Base-by-base conservation (phyloP, 2,113 vertebrate genomes). In the Phaethornis superciliosus region DNA sequence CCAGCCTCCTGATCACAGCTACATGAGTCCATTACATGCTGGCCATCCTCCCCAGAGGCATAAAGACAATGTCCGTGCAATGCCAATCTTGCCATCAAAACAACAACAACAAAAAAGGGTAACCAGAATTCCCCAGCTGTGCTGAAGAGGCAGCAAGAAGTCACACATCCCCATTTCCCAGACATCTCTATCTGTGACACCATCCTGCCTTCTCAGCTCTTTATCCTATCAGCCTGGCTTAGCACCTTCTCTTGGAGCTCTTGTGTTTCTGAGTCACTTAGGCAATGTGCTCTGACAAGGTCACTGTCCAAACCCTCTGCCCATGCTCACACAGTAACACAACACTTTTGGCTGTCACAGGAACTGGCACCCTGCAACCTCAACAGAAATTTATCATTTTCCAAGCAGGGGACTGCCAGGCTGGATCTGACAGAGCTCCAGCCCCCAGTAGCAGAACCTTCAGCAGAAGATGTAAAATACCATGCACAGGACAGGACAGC, bases 281-380 rank as follows among this genome's bases (percentile, higher is more conserved):
- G 63, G 70, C 65, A 69, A 81, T 7, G 37, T 63, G 69, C 42
- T 77, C 59, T 88, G 82, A 55, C 47, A 47, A 62, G 55, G 82
- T 6, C 85, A 74, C 46, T 37, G 76, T 52, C 69, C 69, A 35
- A 16, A 49, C 42, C 4, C 2, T 56, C 78, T 7, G 62, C 67
- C 55, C 30, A 37, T 5, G 5, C 88, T 56, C 21, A 15, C 44
- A 16, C 1, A 0, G 42, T 22, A 67, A 30, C 0, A 0, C 54
- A 58, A 13, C 26, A 4, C 58, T 62, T 78, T 7, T 7, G 46
- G 62, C 59, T 75, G 51, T 26, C 79, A 54, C 46, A 90, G 63
- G 16, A 46, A 40, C 6, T 16, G 58, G 59, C 81, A 54, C 62
- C 56, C 46, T 24, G 30, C 46, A 74, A 6, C 14, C 46, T 42